Conservation (phyloP, 2,113 vertebrate species). For the Muntiacus reevesi region DNA sequence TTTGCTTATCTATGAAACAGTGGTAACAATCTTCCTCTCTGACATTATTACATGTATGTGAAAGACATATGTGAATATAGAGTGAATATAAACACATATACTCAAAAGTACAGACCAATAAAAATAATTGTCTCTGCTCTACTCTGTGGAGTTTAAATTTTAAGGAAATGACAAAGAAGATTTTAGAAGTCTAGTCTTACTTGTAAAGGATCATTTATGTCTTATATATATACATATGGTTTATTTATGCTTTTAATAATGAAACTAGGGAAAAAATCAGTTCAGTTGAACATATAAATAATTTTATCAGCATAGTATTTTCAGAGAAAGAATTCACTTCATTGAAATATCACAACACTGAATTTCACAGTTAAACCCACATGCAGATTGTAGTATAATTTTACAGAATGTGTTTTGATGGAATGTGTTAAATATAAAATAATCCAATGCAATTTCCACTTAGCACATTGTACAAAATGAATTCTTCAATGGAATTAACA, state of each 20-base stretch:
- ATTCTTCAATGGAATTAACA: conserved; percentile 41
- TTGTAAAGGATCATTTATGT: background rate
- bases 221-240: background rate
- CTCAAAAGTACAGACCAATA: background rate
- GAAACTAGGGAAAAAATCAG: background rate
- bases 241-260: conserved; percentile 54
- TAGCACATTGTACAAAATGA: conserved; percentile 44
- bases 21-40: background rate
- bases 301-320: conserved; percentile 41
- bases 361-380: conserved; percentile 62
- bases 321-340: conserved; percentile 35
- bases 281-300: background rate
- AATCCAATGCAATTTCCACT: conserved; percentile 56
- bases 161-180: background rate
- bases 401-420: conserved; percentile 22
- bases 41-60: background rate
- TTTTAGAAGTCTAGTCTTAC: background rate
- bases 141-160: background rate
- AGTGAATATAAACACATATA: background rate
- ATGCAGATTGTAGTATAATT: conserved; percentile 37
- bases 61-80: background rate
- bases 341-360: conserved; percentile 51
- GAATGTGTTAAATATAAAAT: conserved; percentile 62
- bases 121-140: background rate
- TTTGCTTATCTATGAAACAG: background rate